Evolutionary conservation across 2,113 vertebrate genomes (phyloP), one percentile per base, ranked within the genome.

Genomic region (Cyanoderma ruficeps): DNA sequence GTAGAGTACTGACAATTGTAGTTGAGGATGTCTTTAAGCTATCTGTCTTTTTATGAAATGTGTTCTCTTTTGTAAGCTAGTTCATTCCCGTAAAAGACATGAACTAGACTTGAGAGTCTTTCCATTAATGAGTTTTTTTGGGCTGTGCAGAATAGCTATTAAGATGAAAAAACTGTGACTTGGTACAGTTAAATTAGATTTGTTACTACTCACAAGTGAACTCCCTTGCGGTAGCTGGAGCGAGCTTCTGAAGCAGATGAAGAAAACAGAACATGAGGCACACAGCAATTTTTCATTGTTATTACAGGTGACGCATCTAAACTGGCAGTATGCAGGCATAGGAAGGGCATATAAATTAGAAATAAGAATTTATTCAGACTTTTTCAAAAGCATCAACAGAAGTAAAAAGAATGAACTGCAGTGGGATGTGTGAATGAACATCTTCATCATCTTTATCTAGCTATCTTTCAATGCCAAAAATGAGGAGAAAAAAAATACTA

Each of bases 221-320:
- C 86, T 98, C 97, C 97, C 97, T 98, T 91, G 46, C 37, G n/a
- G 97, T 98, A 97, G 75, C 93, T 97, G 78, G 90, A 95, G 93
- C 67, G 46, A 98, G 92, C 83, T 97, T 95, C 76, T 91, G 81
- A 67, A 94, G 82, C 90, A 94, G 72, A 93, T 93, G 72, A 81
- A 91, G 97, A 94, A 94, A 96, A 74, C 30, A 93, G 92, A 96
- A 87, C 88, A 94, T 86, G 97, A 97, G 93, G 97, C 97, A 89
- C 87, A 83, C 83, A 94, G 96, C 98, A 98, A 98, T 99, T 99
- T 99, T 98, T 99, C 99, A 98, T 98, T 98, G 95, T 99, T 99
- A 99, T 98, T 99, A 96, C 79, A 90, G 93, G 83, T 99, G 98
- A 99, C 97, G 97, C 97, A 98, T 98, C 98, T 97, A 98, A 98